Base-by-base conservation (phyloP, 1,140 invertebrate species). In the Trinorchestia longiramus region DNA sequence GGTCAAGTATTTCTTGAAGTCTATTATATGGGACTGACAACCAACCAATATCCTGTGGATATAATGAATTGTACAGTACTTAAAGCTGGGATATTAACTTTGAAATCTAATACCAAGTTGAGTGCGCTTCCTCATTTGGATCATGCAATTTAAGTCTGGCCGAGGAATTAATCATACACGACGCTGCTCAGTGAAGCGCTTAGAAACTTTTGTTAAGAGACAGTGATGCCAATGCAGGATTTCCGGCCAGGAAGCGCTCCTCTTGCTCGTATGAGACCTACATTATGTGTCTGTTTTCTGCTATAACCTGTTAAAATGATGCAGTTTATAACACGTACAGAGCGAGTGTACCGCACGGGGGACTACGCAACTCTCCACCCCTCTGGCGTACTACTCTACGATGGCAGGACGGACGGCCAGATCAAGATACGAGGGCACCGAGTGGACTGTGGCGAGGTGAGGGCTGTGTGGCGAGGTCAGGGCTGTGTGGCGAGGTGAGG, bases 361-460 rank as follows among this genome's bases (percentile, higher is more conserved):
- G 99, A 99, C 97, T 99, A 98, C 97, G 99, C 98, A 0, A 98
- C 98, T 41, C 97, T 99, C 17, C 97, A 98, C 41, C 98, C 98
- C 95, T 94, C 92, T 11, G 98, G 98, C 0, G 45, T 53, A 19
- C 97, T 98, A 90, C 77, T 97, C 28, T 99, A 98, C 97, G 98
- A 99, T 97, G 99, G 99, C 0, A 98, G 99, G 62, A 98, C 98
- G 0, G 99, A 99, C 97, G 98, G 98, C 0, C 99, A 99, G 97
- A 98, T 99, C 0, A 99, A 99, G 97, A 98, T 99, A 23, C 97
- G 98, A 95, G 99, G 99, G 28, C 98, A 99, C 97, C 97, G 98
- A 42, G 98, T 99, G 0, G 98, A 99, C 97, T 97, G 99, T 23
- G 97, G 98, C 0, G 98, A 99, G 97, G 98, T 99, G 88, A 91